These are phyloP conservation scores for Thereva unica DNA, from an alignment of 2,888 invertebrate genomes.

Conservation along the genomic window DNA sequence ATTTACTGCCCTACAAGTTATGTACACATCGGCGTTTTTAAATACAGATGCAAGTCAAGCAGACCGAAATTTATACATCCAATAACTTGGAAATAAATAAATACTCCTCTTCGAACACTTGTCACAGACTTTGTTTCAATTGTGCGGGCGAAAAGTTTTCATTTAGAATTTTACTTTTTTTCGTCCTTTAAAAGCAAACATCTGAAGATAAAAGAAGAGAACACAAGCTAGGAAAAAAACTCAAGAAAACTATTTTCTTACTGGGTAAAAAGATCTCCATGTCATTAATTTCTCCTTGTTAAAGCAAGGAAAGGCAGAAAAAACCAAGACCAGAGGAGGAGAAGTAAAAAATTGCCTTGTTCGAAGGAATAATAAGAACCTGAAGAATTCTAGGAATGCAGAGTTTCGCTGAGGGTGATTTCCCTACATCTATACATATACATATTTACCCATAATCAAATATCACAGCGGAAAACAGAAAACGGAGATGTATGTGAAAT, in stretches of 20 bases:
- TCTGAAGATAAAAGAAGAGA: too few relatives aligned
- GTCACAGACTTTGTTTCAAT: too few relatives aligned
- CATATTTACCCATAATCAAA: constrained; percentile 16
- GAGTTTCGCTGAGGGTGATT: constrained; percentile 41
- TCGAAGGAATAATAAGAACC: constrained; percentile 42
- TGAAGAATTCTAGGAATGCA: constrained; percentile 40
- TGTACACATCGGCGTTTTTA: too few relatives aligned
- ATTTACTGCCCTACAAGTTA: too few relatives aligned
- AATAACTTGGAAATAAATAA: too few relatives aligned
- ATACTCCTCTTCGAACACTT: too few relatives aligned
- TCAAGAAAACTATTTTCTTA: constrained; percentile 27
- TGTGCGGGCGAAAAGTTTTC: too few relatives aligned
- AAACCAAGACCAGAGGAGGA: constrained; percentile 27
- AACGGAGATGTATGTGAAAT: not conserved
- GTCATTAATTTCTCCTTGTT: constrained; percentile 41
- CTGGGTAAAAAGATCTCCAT: constrained; percentile 22
- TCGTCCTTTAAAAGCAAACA: too few relatives aligned
- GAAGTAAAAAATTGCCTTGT: constrained; percentile 41
- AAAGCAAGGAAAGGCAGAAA: constrained; percentile 34
- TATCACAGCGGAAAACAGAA: constrained; percentile 18
- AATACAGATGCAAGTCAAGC: too few relatives aligned
- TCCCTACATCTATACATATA: constrained; percentile 32
- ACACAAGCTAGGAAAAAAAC: not conserved
- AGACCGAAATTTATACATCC: too few relatives aligned
- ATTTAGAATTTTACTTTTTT: too few relatives aligned